Percentiles rank a stretch among this genome's conserved stretches.
phyloP scores from a whole-genome alignment of 2,888 invertebrate species.

The Nycteola revayana region DNA sequence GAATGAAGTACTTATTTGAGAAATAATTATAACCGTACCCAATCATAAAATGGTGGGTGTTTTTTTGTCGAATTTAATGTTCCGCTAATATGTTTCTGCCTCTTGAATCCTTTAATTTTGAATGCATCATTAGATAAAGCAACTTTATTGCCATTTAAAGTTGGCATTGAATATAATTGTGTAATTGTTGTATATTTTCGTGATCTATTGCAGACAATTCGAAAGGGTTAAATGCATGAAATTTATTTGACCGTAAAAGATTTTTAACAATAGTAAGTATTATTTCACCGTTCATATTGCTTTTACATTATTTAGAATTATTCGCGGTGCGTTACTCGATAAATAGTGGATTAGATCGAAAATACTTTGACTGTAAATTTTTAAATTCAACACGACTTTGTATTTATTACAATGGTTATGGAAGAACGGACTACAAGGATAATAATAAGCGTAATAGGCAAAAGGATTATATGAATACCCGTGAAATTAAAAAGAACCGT shows the following conservation, averaged over 20 bases:
- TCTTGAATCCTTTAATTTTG: constrained; percentile 13
- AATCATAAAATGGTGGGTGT: constrained; percentile 17
- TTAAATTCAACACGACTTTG: too few relatives aligned
- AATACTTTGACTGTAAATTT: too few relatives aligned
- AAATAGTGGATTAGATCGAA: too few relatives aligned
- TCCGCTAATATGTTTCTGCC: constrained; percentile 16
- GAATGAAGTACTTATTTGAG: too few relatives aligned
- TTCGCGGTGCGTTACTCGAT: too few relatives aligned
- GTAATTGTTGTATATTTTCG: constrained; percentile 32
- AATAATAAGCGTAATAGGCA: too few relatives aligned
- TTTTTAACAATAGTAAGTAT: constrained; percentile 30
- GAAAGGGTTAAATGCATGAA: constrained; percentile 38
- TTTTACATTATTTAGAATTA: constrained; percentile 10
- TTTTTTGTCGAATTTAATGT: constrained; percentile 14
- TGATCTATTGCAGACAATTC: constrained; percentile 30
- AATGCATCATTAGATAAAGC: constrained; percentile 24
- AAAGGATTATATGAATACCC: too few relatives aligned
- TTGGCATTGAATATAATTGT: constrained; percentile 36
- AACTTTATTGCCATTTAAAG: constrained; percentile 25
- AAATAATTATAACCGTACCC: constrained; percentile 15
- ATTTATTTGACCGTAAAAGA: constrained; percentile 38
- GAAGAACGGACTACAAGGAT: neutral
- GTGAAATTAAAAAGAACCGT: neutral
- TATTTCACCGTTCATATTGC: constrained; percentile 25
- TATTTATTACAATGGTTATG: too few relatives aligned